Conservation (phyloP, 2,888 invertebrate genomes). For the Xestia sexstrigata region DNA sequence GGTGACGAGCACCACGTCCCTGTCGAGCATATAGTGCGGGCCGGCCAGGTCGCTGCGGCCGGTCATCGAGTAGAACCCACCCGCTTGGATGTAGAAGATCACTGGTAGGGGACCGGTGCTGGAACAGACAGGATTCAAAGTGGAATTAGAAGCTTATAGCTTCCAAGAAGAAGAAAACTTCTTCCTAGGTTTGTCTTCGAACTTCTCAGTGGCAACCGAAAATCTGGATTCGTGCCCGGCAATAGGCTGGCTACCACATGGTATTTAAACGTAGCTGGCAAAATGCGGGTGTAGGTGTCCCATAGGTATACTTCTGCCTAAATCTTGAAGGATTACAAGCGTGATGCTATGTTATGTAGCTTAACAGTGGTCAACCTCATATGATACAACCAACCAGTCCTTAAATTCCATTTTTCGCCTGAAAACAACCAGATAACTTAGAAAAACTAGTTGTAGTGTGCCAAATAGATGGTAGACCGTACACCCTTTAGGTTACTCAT, state of each 20-base stretch:
- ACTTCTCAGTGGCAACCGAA: neutral
- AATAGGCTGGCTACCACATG: neutral
- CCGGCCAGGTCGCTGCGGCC: constrained; percentile 81
- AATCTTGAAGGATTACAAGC: neutral
- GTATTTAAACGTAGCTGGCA: neutral
- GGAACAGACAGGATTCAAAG: neutral
- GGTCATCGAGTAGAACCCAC: constrained; percentile 91
- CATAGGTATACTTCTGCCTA: neutral
- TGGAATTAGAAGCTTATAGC: neutral
- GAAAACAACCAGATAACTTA: neutral
- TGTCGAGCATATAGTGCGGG: constrained; percentile 92
- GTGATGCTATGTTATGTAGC: neutral
- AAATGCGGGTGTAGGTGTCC: too few species aligned
- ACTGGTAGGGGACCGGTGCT: constrained; percentile 88
- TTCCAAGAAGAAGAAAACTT: neutral
- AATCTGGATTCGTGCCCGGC: neutral
- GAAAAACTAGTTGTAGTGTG: neutral
- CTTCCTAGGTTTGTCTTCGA: neutral
- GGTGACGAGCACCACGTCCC: constrained; percentile 92
- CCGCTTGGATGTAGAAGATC: constrained; percentile 92
- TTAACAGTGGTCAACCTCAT: too few species aligned
- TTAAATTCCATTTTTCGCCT: neutral
- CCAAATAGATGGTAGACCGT: neutral
- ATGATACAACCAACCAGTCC: too few species aligned
- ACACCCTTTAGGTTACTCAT: neutral